These are phyloP conservation scores for Sebastes fasciatus DNA, from an alignment of 2,113 vertebrate species.

Conservation along the genomic window DNA sequence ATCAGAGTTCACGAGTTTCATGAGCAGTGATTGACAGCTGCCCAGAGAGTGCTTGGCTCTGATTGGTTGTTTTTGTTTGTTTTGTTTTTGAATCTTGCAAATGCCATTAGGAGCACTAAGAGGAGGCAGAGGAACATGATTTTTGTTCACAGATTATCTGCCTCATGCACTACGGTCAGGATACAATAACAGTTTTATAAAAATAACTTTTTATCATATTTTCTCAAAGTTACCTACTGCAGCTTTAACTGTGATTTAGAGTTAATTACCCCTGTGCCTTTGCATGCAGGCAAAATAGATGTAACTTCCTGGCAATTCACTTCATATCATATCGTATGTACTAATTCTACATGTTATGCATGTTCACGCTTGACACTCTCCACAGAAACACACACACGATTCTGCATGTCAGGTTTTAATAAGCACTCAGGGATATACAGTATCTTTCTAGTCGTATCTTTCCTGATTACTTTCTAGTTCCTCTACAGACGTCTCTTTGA, in stretches of 20 bases:
- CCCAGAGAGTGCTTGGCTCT: too few species aligned
- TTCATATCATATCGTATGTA: constrained; percentile 23
- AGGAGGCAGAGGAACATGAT: too few species aligned
- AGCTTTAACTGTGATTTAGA: neutral
- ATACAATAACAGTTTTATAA: too few species aligned
- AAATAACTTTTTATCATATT: neutral
- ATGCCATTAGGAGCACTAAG: too few species aligned
- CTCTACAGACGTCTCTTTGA: constrained; percentile 39
- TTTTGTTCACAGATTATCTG: too few species aligned
- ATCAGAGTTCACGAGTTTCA: too few species aligned
- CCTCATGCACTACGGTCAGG: too few species aligned
- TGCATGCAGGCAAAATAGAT: neutral
- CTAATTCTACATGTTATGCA: constrained; percentile 40
- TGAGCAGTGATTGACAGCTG: too few species aligned
- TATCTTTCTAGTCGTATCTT: constrained; percentile 30
- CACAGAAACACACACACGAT: neutral
- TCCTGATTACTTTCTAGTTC: constrained; percentile 38
- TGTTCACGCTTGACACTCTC: constrained; percentile 27
- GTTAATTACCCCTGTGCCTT: neutral
- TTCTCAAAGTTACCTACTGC: too few species aligned
- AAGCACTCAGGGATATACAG: constrained; percentile 24
- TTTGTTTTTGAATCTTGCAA: too few species aligned
- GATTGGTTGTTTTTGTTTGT: too few species aligned
- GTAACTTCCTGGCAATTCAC: neutral
- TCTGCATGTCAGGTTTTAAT: constrained; percentile 57